Conservation (phyloP, 2,113 vertebrate genomes). For the Neogobius melanostomus region DNA sequence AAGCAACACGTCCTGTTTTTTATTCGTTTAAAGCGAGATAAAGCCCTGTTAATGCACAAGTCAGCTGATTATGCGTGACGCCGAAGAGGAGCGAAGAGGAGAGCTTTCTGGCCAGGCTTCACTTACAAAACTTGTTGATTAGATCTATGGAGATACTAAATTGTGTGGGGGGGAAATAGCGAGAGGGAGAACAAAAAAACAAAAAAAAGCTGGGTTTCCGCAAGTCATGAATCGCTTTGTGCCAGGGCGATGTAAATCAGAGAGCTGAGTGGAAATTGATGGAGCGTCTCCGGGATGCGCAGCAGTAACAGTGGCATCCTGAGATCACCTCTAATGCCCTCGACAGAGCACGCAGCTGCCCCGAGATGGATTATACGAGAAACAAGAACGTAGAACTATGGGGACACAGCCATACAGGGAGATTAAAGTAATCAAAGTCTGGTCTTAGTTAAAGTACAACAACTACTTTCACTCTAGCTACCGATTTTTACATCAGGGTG, state of each 20-base stretch:
- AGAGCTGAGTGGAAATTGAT: constrained; percentile 69
- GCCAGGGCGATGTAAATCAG: constrained; percentile 75
- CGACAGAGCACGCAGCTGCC: constrained; percentile 33
- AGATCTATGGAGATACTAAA: constrained; percentile 51
- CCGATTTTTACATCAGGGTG: no score
- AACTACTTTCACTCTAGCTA: not conserved
- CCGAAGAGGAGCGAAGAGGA: constrained; percentile 1
- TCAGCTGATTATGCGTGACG: constrained; percentile 42
- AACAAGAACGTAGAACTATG: constrained; percentile 51
- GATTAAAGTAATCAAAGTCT: not conserved
- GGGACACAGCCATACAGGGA: constrained; percentile 40
- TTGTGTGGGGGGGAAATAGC: constrained; percentile 37
- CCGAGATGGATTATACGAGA: constrained; percentile 51
- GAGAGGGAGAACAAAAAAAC: constrained; percentile 42
- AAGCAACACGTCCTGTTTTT: constrained; percentile 20
- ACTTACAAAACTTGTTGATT: constrained; percentile 42
- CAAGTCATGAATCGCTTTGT: constrained; percentile 69
- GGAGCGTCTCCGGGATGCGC: constrained; percentile 57
- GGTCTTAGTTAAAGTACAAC: not conserved
- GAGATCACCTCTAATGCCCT: constrained; percentile 45
- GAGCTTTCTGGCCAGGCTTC: constrained; percentile 31
- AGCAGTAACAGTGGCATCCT: constrained; percentile 61
- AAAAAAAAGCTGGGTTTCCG: constrained; percentile 50
- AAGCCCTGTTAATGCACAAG: constrained; percentile 33
- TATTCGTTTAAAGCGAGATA: constrained; percentile 7